Evolutionary conservation across 2,888 invertebrate genomes (phyloP), one percentile per base, ranked within the genome.

Genomic region (Lepidonotus clava): DNA sequence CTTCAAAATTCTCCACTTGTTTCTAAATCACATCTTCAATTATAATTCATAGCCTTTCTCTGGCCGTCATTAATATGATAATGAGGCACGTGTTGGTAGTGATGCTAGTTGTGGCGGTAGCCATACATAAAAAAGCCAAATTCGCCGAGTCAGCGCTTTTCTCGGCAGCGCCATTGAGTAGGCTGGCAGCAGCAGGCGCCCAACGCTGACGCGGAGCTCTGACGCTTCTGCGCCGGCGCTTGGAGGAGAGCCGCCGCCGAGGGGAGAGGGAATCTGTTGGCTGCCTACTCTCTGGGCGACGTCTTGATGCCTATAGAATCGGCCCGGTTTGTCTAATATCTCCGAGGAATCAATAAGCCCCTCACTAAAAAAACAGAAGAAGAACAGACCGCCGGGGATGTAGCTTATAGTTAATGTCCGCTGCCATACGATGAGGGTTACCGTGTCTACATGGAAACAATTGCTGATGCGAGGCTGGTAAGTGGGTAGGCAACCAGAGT

Each of bases 31-130:
- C 11, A 61, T 61, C 28, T 61, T 61, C 28, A n/a, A n/a, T n/a
- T n/a, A n/a, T n/a, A n/a, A n/a, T n/a, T n/a, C n/a, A n/a, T n/a
- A n/a, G n/a, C n/a, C n/a, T n/a, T n/a, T n/a, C n/a, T n/a, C n/a
- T n/a, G n/a, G 14, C 71, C 21, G 36, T 71, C 71, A 21, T 38
- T 38, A 71, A 71, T 71, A 71, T 71, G 71, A 34, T 71, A 71
- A 71, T 71, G 71, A 71, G 36, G 71, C 38, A 21, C 14, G 71
- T 38, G 36, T 18, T 36, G 36, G 6, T 71, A 18, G 38, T 38
- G 2, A 34, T 21, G 46, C 46, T 46, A 28, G 34, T n/a, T 1
- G 71, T 38, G 14, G 36, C 71, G 36, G 38, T 38, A 32, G 71
- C 56, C n/a, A n/a, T 71, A 38, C 71, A 71, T 61, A 61, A 61